Conservation (phyloP, 2,113 vertebrate species). For the Psettodes erumei region DNA sequence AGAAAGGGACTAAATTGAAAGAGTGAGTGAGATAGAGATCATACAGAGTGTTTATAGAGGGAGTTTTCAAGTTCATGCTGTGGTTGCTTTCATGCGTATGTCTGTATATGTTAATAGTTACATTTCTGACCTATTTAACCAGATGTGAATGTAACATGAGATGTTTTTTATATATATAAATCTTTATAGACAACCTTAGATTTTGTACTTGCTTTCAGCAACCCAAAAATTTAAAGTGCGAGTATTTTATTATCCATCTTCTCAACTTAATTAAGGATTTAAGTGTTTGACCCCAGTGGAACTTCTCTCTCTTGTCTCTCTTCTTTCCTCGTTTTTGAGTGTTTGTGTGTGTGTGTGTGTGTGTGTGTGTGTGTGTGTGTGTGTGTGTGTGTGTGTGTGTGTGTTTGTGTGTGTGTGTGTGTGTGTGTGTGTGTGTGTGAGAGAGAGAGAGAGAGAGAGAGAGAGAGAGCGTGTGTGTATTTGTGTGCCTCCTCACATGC, state of each 20-base stretch:
- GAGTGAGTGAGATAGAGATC: constrained; percentile 25
- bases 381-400: constrained; percentile 3
- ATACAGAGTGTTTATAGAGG: constrained; percentile 26
- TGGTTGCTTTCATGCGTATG: constrained; percentile 45
- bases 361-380: constrained; percentile 20
- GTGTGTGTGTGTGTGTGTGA: constrained; percentile 1
- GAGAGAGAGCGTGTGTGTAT: constrained; percentile 13
- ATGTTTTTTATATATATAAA: not conserved
- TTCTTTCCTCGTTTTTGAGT: constrained; percentile 26
- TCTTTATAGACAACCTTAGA: not conserved
- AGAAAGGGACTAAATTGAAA: constrained; percentile 26
- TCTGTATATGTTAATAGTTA: constrained; percentile 22
- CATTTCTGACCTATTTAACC: constrained; percentile 28
- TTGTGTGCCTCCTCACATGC: constrained; percentile 29
- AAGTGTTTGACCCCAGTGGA: constrained; percentile 15
- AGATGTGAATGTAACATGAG: constrained; percentile 21
- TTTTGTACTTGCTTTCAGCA: not conserved
- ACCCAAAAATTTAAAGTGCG: not conserved
- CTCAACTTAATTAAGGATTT: constrained; percentile 31
- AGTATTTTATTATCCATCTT: constrained; percentile 17
- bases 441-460: constrained; percentile 4
- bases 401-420: constrained; percentile 9
- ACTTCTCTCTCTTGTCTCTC: constrained; percentile 32
- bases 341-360: not conserved
- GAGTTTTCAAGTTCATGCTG: constrained; percentile 27